Evolutionary conservation across 1,140 invertebrate genomes (phyloP), one percentile per base, ranked within the genome.

Genomic region (Ericerus pela): DNA sequence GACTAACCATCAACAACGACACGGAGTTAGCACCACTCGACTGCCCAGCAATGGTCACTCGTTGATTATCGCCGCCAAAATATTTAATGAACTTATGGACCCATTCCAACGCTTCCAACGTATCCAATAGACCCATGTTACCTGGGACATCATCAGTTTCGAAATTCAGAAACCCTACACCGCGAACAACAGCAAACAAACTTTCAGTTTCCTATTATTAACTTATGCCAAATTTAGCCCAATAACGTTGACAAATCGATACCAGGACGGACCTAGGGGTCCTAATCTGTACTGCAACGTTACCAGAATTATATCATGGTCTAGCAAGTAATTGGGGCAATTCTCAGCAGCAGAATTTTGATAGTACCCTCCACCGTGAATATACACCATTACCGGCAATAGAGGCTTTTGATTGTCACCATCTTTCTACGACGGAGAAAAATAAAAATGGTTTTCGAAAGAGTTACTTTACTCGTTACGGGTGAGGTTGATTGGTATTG

Each of bases 111-210:
- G 81, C 82, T 54, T 81, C 64, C 57, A 79, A 77, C 58, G 86
- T 81, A 66, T 88, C 85, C 53, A 81, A 68, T 11, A 85, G 63
- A 1, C 81, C 82, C 24, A 82, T 73, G 64, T 86, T 86, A 0
- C 84, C 84, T 2, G 75, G 65, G 5, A 75, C 64, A 54, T 73
- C 73, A 14, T 70, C 12, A 70, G 78, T 64, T 65, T 69, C 75
- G 11, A 86, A 69, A 59, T 77, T 80, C 36, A 89, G 74, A 69
- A 88, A 88, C 5, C 81, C 69, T 70, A 30, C 20, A 18, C 10
- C 2, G 22, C 14, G 4, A 28, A 28, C 16, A 14, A 28, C 5
- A 28, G 14, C 51, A 36, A n/a, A n/a, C 12, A n/a, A n/a, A 6
- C 22, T 52, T 27, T 8, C 5, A 28, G 16, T 28, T 52, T 52